Percentiles rank a stretch among this genome's conserved stretches.
Conservation (phyloP, 2,797 vertebrate species). For the Odontamblyopus rebecca region DNA sequence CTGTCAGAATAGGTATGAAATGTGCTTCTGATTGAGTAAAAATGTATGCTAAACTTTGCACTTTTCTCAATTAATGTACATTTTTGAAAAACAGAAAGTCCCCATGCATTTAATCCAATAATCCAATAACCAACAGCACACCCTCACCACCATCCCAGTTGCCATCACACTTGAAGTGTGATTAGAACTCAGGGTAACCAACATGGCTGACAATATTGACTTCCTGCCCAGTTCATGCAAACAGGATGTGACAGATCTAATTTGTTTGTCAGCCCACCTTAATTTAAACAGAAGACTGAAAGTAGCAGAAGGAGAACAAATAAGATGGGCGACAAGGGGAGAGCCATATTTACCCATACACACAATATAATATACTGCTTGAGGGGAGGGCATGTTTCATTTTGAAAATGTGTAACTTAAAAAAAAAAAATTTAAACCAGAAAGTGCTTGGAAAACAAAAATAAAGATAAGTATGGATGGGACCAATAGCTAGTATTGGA, state of each 20-base stretch:
- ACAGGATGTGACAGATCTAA: slow-evolving; percentile 84
- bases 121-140: slow-evolving; percentile 17
- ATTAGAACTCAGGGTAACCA: slow-evolving; percentile 80
- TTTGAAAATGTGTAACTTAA: not conserved
- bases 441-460: not conserved
- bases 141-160: slow-evolving; percentile 43
- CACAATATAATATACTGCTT: slow-evolving; percentile 9
- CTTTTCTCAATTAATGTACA: not conserved
- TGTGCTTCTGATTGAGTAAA: not conserved
- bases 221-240: slow-evolving; percentile 80
- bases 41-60: not conserved
- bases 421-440: not conserved
- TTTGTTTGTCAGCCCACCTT: slow-evolving; percentile 84
- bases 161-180: slow-evolving; percentile 73
- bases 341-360: slow-evolving; percentile 14
- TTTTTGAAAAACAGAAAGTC: not conserved
- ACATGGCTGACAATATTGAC: slow-evolving; percentile 78
- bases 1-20: not conserved
- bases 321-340: slow-evolving; percentile 25
- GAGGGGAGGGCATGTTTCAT: not conserved
- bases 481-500: slow-evolving; percentile 5
- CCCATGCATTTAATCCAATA: not conserved
- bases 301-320: slow-evolving; percentile 58
- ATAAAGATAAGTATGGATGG: slow-evolving; percentile 28
- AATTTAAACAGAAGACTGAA: slow-evolving; percentile 80